Conservation (phyloP, 2,113 vertebrate species). For the Chlorodrepanis virens region DNA sequence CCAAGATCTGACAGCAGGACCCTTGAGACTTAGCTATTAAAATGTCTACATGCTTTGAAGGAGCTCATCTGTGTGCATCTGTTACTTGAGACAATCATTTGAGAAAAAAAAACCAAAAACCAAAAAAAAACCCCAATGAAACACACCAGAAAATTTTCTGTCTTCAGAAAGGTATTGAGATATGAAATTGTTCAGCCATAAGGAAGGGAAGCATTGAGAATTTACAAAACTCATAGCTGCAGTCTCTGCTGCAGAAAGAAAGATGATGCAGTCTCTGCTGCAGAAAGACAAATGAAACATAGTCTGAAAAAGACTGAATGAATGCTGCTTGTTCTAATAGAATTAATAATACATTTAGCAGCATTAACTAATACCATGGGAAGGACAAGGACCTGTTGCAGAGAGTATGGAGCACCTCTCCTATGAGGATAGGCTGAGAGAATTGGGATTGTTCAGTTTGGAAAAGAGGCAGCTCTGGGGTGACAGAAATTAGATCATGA, state of each 20-base stretch:
- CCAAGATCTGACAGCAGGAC: neutral
- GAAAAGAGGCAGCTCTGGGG: neutral
- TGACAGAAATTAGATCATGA: neutral
- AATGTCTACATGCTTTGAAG: neutral
- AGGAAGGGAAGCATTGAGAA: neutral
- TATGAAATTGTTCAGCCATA: neutral
- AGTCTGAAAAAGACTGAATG: neutral
- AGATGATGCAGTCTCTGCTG: neutral
- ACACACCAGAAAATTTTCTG: neutral
- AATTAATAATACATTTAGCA: neutral
- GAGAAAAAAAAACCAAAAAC: fast-evolving
- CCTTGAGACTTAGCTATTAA: neutral
- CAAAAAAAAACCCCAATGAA: neutral
- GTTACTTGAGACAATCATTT: neutral
- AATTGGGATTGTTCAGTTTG: neutral
- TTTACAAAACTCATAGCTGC: neutral
- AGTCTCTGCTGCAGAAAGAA: neutral
- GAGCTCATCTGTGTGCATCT: neutral
- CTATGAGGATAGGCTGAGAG: neutral
- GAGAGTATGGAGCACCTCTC: neutral
- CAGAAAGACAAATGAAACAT: neutral
- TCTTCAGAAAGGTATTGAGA: neutral
- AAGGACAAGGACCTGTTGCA: neutral
- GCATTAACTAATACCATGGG: neutral
- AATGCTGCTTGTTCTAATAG: neutral